Evolutionary conservation across 1,140 invertebrate species (phyloP).

Genomic region (Orchesella cincta): DNA sequence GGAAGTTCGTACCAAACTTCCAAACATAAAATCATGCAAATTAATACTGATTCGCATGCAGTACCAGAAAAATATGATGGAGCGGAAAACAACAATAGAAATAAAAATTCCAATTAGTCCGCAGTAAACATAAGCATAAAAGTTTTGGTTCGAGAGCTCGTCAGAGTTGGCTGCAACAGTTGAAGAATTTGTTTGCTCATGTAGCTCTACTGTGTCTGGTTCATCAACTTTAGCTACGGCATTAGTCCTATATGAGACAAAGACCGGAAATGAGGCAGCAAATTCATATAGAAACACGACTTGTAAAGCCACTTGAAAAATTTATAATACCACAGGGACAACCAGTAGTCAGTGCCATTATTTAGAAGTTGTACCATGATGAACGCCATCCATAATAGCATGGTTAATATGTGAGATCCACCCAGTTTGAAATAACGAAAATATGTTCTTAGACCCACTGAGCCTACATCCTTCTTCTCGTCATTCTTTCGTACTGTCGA

Average conservation of each 20-base stretch:
- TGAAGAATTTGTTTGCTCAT: background rate
- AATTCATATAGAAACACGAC: no score
- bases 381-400: background rate
- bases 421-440: background rate
- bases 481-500: constrained; percentile 12
- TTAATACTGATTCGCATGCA: constrained; percentile 31
- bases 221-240: background rate
- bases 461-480: constrained; percentile 28
- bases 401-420: background rate
- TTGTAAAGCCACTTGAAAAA: no score
- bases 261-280: no score
- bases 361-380: background rate
- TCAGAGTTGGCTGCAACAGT: background rate
- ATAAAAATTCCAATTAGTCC: background rate
- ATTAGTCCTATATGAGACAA: no score
- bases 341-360: constrained; percentile 15
- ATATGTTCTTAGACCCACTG: background rate
- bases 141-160: background rate
- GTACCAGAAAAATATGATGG: constrained; percentile 1
- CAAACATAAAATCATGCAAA: constrained; percentile 32
- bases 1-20: background rate
- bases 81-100: background rate
- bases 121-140: background rate
- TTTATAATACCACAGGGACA: constrained; percentile 19
- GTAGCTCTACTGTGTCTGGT: background rate